Base-by-base conservation (phyloP, 2,888 invertebrate genomes). In the Eulithis prunata region DNA sequence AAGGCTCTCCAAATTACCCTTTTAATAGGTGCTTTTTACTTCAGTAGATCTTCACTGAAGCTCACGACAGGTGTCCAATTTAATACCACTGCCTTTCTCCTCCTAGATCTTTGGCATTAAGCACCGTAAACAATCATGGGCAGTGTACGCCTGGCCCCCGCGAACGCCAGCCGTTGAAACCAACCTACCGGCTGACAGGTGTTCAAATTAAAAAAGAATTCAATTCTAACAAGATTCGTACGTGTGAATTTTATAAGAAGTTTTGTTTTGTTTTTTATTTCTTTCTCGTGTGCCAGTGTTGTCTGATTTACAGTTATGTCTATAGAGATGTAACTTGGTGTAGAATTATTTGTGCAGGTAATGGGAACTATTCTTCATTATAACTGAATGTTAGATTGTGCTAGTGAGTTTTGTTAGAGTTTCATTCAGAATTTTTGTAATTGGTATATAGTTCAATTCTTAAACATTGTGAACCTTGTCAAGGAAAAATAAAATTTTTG, bases 71-170 rank as follows among this genome's bases (percentile, higher is more conserved):
- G 13, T 71, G 75, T 70, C 76, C 71, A 80, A 67, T 69, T 77
- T 72, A 32, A 13, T 46, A 56, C 62, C 70, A 68, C 70, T 67
- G 62, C 66, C 59, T 68, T 55, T 73, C 61, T 68, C 53, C 43
- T 58, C 64, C 67, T 74, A 71, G 72, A 64, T 90, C 89, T 90
- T 80, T 90, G 89, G 67, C 73, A 60, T 63, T 75, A 75, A 85
- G 80, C 82, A 85, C 86, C 84, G 91, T 91, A 92, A 92, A 92
- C 91, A 93, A 87, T 88, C 78, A 81, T 82, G 82, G 83, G 79
- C 91, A 93, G 92, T 93, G 78, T 82, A 79, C 87, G 83, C 76
- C 81, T 84, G 88, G 85, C 83, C 89, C 84, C 86, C 89, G 88
- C 87, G 83, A 78, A 79, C 71, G 84, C 72, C 83, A 83, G 90